Conservation (phyloP, 2,888 invertebrate genomes). For the Mesodorylaimus sp. region DNA sequence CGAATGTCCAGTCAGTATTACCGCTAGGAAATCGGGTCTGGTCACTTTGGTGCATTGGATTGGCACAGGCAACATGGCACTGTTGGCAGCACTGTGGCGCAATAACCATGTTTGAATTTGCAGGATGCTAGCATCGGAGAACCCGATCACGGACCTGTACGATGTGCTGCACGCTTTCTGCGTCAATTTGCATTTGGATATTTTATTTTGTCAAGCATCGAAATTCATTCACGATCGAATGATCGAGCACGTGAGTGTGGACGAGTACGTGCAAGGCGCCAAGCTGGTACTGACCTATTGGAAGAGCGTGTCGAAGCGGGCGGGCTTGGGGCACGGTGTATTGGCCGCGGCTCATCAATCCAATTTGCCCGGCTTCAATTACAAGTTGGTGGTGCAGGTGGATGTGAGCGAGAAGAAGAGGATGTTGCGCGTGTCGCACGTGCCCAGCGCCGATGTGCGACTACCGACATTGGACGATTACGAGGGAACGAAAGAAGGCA, state of each 20-base stretch:
- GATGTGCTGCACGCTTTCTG: conserved; percentile 48
- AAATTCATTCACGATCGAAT: conserved; percentile 66
- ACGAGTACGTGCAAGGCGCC: conserved; percentile 71
- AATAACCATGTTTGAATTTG: neutral
- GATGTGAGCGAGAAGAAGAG: neutral
- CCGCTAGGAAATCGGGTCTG: too few species aligned
- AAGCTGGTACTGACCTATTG: conserved; percentile 82
- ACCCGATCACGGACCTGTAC: conserved; percentile 22
- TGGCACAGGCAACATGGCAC: too few species aligned
- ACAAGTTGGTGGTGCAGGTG: conserved; percentile 3
- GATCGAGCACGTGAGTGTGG: conserved; percentile 43
- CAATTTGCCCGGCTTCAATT: neutral
- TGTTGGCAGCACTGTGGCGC: neutral
- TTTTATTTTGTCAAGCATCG: conserved; percentile 39
- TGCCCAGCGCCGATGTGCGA: neutral
- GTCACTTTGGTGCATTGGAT: too few species aligned
- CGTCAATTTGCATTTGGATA: conserved; percentile 76
- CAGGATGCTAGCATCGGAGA: neutral
- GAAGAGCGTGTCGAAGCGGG: conserved; percentile 43
- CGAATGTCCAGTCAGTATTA: too few species aligned
- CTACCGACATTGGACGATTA: neutral
- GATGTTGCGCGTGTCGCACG: neutral
- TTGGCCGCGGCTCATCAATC: neutral
- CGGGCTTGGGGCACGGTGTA: neutral
- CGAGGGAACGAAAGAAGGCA: neutral